Evolutionary conservation across 2,797 vertebrate genomes (phyloP), one percentile per base, ranked within the genome.

Genomic region (Hypotaenidia okinawae): DNA sequence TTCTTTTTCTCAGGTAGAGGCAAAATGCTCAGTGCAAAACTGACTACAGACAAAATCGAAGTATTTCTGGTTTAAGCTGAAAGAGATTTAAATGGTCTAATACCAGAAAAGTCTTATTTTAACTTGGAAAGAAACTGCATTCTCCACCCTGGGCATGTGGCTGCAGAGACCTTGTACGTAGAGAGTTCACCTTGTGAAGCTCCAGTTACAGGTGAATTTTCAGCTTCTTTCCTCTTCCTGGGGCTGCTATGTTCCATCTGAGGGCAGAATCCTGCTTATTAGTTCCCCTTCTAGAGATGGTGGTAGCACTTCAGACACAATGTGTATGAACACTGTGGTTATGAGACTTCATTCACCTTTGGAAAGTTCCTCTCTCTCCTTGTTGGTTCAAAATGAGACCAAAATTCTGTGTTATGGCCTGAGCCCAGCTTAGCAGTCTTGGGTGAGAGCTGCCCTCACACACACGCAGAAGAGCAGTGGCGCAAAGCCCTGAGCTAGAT

Each of bases 281-380:
- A 49, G 13, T 49, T 93, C 2, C 14, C 33, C 27, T 82, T 85
- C 79, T 79, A 37, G 47, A 89, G 16, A 30, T 47, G 14, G 5
- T 87, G 32, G 17, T 52, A 82, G 54, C 9, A 9, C 5, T 82
- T 89, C 24, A 61, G 27, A 21, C 9, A 13, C 9, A 13, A 79
- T 61, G 11, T 2, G 0, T 47, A 10, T 62, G 30, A 51, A 13
- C 4, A 63, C 11, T 41, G 13, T 1, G 0, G 11, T 74, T 8
- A 39, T 66, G 59, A 47, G 35, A 62, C 57, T 83, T 62, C 21
- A 18, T 45, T 84, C 9, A 43, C 16, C 7, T 55, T 51, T 63
- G 27, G 35, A 47, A 89, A 80, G 28, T 52, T 5, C 5, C 9
- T 45, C 11, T 66, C 32, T 82, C 51, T 79, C 23, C 51, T 47